A percentile compares a stretch with the other conserved stretches of the same genome.
Conservation (phyloP, 2,113 vertebrate genomes). For the Ochotona curzoniae region DNA sequence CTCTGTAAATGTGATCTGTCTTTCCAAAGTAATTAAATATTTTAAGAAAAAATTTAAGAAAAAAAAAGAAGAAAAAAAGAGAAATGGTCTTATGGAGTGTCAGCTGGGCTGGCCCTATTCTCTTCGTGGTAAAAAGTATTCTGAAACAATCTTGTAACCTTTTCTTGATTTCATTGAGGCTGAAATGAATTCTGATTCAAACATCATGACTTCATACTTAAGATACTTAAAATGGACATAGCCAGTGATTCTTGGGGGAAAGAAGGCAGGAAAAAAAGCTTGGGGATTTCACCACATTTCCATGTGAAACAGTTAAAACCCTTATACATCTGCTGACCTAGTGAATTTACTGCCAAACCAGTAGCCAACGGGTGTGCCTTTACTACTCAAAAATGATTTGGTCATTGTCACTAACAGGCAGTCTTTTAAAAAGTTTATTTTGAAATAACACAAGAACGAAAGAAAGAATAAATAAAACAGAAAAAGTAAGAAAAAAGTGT, state of each 20-base stretch:
- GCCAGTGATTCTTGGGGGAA: background rate
- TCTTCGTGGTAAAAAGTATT: background rate
- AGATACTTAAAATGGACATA: background rate
- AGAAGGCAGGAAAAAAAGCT: background rate
- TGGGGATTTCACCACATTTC: background rate
- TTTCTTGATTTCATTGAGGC: background rate
- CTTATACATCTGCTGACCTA: background rate
- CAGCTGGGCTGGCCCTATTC: background rate
- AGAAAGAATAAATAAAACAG: no score
- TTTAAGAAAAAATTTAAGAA: no score
- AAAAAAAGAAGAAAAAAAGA: no score
- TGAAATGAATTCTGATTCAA: conserved; percentile 47
- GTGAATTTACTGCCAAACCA: background rate
- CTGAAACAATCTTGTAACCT: background rate
- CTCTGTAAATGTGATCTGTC: no score
- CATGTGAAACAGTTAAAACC: conserved; percentile 17
- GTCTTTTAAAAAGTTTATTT: background rate
- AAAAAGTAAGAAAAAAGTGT: no score
- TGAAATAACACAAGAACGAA: no score
- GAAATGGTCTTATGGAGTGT: background rate
- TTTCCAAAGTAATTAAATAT: no score
- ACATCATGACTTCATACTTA: background rate
- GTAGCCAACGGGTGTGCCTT: background rate
- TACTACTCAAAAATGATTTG: background rate
- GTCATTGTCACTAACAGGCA: background rate